Evolutionary conservation across 92 coral and sea anemone species (phyloP).

Genomic region (Porites evermanni): DNA sequence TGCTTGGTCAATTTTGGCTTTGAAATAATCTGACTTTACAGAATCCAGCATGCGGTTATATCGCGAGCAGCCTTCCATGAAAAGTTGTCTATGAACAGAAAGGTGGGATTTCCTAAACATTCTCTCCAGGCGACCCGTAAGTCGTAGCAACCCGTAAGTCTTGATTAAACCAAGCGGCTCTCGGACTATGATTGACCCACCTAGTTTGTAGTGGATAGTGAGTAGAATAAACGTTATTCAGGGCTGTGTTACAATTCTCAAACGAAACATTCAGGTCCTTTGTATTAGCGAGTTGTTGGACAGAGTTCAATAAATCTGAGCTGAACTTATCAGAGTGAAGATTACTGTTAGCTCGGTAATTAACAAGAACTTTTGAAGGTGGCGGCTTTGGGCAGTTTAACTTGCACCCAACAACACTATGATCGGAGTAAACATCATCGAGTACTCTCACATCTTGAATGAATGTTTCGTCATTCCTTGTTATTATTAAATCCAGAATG

Average conservation of each 20-base stretch:
- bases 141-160: conserved; percentile 5
- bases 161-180: conserved; percentile 30
- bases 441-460: conserved; percentile 17
- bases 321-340: conserved; percentile 11
- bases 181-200: conserved; percentile 32
- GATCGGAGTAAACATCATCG: conserved; percentile 39
- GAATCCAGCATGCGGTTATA: conserved; percentile 7
- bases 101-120: conserved; percentile 26
- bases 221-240: neutral
- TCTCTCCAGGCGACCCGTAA: conserved; percentile 22
- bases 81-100: conserved; percentile 10
- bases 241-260: neutral
- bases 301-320: neutral
- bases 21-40: neutral
- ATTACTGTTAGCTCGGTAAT: conserved; percentile 26
- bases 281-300: neutral
- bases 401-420: conserved; percentile 29
- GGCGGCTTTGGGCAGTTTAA: conserved; percentile 25
- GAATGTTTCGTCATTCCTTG: conserved; percentile 42
- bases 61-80: neutral
- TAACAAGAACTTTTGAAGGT: conserved; percentile 28
- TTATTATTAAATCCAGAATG: conserved; percentile 48
- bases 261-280: neutral
- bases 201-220: conserved; percentile 11
- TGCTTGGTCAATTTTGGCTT: neutral